Percentiles rank a stretch among this genome's conserved stretches.
phyloP scores from a whole-genome alignment of 2,888 invertebrate species.

The Xylota segnis region DNA sequence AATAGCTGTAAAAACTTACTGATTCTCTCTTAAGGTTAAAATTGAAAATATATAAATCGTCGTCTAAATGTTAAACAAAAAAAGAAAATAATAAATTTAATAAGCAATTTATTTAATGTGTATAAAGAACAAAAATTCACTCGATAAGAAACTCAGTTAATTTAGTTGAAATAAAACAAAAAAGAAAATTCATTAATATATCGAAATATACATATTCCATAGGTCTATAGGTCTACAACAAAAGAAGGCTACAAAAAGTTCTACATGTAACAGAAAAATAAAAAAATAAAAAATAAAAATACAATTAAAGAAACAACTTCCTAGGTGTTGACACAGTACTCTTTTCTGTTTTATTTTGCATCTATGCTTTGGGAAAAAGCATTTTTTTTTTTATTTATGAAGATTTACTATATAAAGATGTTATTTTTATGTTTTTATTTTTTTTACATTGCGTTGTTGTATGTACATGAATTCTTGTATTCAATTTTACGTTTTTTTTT shows the following conservation, averaged over 20 bases:
- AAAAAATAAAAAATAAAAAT: slow-evolving; percentile 3
- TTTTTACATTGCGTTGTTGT: slow-evolving; percentile 22
- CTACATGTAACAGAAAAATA: slow-evolving; percentile 59
- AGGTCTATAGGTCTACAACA: slow-evolving; percentile 59
- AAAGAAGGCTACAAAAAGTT: slow-evolving; percentile 39
- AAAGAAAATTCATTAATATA: slow-evolving; percentile 56
- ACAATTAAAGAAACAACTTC: too few species aligned
- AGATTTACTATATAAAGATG: slow-evolving; percentile 18
- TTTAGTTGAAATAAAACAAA: slow-evolving; percentile 46
- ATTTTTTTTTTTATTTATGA: slow-evolving; percentile 46
- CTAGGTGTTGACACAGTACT: slow-evolving; percentile 57
- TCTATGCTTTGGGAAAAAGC: slow-evolving; percentile 9
- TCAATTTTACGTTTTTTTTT: slow-evolving; percentile 17
- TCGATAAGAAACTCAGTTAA: slow-evolving; percentile 50
- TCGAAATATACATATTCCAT: slow-evolving; percentile 71
- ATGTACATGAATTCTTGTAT: slow-evolving; percentile 28
- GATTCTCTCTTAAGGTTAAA: slow-evolving; percentile 70
- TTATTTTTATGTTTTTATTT: slow-evolving; percentile 28
- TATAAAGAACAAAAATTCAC: slow-evolving; percentile 45
- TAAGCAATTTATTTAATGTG: slow-evolving; percentile 65
- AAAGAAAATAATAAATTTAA: slow-evolving; percentile 41
- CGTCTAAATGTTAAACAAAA: slow-evolving; percentile 67
- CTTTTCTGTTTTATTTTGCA: slow-evolving; percentile 11
- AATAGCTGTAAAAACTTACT: slow-evolving; percentile 67
- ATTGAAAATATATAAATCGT: slow-evolving; percentile 42